Conservation (phyloP, 2,888 invertebrate genomes). For the Lordiphosa fenestrarum region DNA sequence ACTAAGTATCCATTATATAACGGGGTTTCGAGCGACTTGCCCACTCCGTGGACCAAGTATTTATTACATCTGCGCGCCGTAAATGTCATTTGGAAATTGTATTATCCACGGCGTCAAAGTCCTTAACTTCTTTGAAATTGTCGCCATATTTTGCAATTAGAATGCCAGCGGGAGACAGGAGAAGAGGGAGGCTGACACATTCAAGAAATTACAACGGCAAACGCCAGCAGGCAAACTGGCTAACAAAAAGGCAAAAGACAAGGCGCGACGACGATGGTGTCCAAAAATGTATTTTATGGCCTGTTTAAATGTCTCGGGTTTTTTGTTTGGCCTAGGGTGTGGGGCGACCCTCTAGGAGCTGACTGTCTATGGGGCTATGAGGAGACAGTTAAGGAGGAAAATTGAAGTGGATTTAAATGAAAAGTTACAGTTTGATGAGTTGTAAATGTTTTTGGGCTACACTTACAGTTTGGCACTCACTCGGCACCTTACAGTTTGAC, state of each 20-base stretch:
- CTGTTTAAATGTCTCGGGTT: conserved; percentile 62
- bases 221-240: conserved; percentile 43
- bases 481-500: too few species aligned
- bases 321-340: conserved; percentile 15
- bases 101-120: conserved; percentile 72
- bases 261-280: conserved; percentile 34
- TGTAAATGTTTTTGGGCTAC: too few species aligned
- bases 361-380: conserved; percentile 17
- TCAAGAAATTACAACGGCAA: conserved; percentile 67
- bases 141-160: conserved; percentile 73
- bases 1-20: conserved; percentile 54
- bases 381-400: conserved; percentile 6
- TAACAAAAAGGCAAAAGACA: conserved; percentile 33
- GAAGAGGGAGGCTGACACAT: conserved; percentile 54
- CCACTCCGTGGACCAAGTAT: conserved; percentile 23
- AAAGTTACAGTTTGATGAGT: too few species aligned
- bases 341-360: too few species aligned
- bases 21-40: conserved; percentile 26
- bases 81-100: conserved; percentile 76
- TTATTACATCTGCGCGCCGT: conserved; percentile 56
- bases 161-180: conserved; percentile 21
- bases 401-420: too few species aligned
- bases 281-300: conserved; percentile 67
- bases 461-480: too few species aligned
- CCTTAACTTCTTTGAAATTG: conserved; percentile 67